phyloP scores from a whole-genome alignment of 2,888 invertebrate genomes.

The Luperina testacea region DNA sequence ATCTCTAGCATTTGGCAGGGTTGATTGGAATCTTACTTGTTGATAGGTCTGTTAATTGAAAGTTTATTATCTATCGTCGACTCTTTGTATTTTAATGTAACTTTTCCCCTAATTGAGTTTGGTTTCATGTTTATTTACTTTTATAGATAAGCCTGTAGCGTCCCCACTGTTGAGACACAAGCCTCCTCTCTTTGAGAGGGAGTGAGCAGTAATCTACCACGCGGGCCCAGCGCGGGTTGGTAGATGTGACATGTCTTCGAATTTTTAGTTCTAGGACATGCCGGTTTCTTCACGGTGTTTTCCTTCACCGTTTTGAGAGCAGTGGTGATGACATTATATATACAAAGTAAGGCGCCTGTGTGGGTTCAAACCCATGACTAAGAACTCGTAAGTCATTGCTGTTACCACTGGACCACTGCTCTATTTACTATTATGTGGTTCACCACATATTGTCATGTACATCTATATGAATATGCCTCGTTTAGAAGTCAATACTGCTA shows the following conservation, averaged over 20 bases:
- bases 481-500: constrained; percentile 3
- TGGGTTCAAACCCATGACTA: neutral
- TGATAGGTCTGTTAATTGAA: constrained; percentile 9
- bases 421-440: neutral
- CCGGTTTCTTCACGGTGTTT: neutral
- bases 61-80: neutral
- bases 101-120: neutral
- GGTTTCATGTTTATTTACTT: neutral
- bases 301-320: neutral
- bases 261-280: neutral
- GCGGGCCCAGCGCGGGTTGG: neutral
- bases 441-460: too few relatives aligned
- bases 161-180: too few relatives aligned
- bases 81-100: neutral
- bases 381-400: neutral
- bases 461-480: neutral
- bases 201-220: too few relatives aligned
- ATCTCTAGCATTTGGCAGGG: constrained; percentile 6
- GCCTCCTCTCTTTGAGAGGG: too few relatives aligned
- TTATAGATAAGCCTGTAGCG: neutral
- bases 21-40: constrained; percentile 25
- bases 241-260: neutral
- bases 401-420: too few relatives aligned
- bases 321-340: too few relatives aligned
- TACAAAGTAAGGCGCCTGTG: too few relatives aligned